phyloP scores from a whole-genome alignment of 2,797 vertebrate genomes.

The Enoplosus armatus region DNA sequence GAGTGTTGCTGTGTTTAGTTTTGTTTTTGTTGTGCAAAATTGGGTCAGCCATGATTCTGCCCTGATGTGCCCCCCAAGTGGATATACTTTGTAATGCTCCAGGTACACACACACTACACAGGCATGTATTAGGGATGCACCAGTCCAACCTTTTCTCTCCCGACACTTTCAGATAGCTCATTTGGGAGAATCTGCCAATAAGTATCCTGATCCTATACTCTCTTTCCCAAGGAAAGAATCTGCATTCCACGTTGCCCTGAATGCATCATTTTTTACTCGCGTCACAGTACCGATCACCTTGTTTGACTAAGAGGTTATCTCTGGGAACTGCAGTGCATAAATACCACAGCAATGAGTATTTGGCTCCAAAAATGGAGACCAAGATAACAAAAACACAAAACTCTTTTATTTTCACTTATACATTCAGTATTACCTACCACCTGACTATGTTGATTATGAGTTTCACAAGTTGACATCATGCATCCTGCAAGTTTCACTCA shows the following conservation, averaged over 20 bases:
- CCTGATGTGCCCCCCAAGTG: neutral
- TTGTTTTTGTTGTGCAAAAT: neutral
- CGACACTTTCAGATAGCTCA: neutral
- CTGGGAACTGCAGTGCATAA: neutral
- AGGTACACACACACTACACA: neutral
- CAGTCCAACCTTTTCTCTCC: neutral
- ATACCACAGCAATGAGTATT: constrained; percentile 35
- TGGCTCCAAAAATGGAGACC: neutral
- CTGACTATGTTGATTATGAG: neutral
- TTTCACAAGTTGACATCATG: constrained; percentile 22
- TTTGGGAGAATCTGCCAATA: neutral
- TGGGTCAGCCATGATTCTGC: neutral
- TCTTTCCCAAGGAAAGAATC: neutral
- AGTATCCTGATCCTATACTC: neutral
- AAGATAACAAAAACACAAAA: constrained; percentile 17
- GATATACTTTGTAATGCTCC: neutral
- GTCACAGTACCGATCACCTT: neutral
- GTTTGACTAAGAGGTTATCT: constrained; percentile 33
- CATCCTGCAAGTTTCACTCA: constrained; percentile 1
- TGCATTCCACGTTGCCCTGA: neutral
- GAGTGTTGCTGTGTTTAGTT: neutral
- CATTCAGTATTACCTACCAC: constrained; percentile 8
- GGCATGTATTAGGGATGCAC: neutral
- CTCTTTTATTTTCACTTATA: neutral
- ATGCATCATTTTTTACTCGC: no score